Evolutionary conservation across 2,888 invertebrate genomes (phyloP), one percentile per base, ranked within the genome.

Genomic region (Brachyptera risi): DNA sequence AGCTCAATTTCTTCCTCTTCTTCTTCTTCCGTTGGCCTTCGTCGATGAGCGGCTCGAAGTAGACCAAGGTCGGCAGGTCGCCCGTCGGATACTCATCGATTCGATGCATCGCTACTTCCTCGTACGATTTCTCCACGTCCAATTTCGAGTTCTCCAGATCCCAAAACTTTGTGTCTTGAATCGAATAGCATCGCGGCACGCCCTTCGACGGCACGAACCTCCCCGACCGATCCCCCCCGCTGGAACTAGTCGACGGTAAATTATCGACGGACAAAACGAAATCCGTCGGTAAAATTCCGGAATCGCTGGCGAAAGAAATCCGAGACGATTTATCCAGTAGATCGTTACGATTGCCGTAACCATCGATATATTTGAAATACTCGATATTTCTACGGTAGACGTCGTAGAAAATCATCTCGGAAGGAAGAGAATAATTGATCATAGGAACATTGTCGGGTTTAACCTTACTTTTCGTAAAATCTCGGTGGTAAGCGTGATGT

Each of bases 31-130:
- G 5, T 15, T 65, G 65, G 63, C 68, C 68, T 65, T 69, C 69
- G 15, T 26, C 57, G 0, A 57, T 40, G 37, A 57, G 42, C 24
- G 51, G 37, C 26, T 79, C 80, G 61, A 80, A 72, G 61, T 15
- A 81, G 72, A 59, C 80, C 68, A 13, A 78, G 69, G 67, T 76
- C 76, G 74, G 64, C 68, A 64, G 19, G 66, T 64, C 51, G 65
- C 64, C 38, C 13, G 58, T 21, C 24, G 63, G 63, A 21, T 56
- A 63, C 40, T 61, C 60, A 31, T 63, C 61, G 27, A 61, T 56
- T 13, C 44, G 44, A 31, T 40, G 59, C 44, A 49, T 51, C 26
- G 62, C 56, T 13, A 54, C 56, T 13, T 63, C 63, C 26, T 57
- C 44, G n/a, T 9, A 17, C 31, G 23, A 23, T 56, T 3, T 13